Evolutionary conservation across 1,140 invertebrate genomes (phyloP).

Genomic region (Sycophaga agraensis): DNA sequence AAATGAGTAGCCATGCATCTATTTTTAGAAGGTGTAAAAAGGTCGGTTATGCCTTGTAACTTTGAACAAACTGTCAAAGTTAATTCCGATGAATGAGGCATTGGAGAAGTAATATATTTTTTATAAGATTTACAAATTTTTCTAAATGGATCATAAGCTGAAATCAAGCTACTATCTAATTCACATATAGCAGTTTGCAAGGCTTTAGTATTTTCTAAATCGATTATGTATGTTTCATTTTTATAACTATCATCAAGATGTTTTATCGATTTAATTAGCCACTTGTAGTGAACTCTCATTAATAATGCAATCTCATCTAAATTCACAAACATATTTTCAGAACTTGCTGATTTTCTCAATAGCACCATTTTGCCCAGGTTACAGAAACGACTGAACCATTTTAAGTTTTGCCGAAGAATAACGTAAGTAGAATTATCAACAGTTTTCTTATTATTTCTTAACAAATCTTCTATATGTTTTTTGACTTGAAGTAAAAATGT

Average conservation of each 20-base stretch:
- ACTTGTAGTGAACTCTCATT: conserved; percentile 49
- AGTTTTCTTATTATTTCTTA: conserved; percentile 36
- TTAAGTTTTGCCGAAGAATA: conserved; percentile 41
- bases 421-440: conserved; percentile 33
- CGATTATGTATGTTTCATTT: too few species aligned
- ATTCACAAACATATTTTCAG: conserved; percentile 34
- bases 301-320: conserved; percentile 39
- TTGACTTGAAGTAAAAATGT: conserved; percentile 49
- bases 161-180: conserved; percentile 30
- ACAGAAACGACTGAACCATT: conserved; percentile 57
- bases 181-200: conserved; percentile 19
- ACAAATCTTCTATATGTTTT: conserved; percentile 41
- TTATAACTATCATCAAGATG: conserved; percentile 25
- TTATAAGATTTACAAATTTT: conserved; percentile 43
- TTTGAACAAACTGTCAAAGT: conserved; percentile 31
- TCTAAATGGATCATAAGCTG: conserved; percentile 39
- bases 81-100: conserved; percentile 40
- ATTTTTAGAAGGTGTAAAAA: conserved; percentile 30
- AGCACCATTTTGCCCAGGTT: conserved; percentile 37
- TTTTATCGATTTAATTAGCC: conserved; percentile 46
- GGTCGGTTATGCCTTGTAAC: conserved; percentile 29
- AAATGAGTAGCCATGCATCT: conserved; percentile 23
- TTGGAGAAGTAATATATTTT: conserved; percentile 37
- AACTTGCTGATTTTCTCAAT: conserved; percentile 34
- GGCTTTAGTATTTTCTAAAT: not conserved